Percentiles rank a stretch among this genome's conserved stretches.
phyloP scores from a whole-genome alignment of 2,888 invertebrate genomes.

The Mycalesis mineus region DNA sequence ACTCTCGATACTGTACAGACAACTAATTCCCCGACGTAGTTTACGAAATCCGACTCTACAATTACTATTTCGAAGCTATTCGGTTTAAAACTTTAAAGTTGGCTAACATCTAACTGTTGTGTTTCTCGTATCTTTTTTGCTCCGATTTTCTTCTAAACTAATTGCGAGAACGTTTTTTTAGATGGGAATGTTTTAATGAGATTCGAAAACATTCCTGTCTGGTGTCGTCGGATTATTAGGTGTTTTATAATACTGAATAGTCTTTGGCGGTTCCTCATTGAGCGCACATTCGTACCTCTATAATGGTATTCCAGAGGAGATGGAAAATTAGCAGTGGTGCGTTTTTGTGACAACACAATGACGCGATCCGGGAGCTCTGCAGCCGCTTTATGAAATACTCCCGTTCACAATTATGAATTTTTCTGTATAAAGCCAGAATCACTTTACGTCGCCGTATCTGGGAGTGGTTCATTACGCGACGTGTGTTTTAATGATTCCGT shows the following conservation, averaged over 20 bases:
- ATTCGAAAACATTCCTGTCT: not conserved
- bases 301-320: conserved; percentile 59
- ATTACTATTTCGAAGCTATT: conserved; percentile 38
- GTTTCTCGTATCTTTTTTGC: conserved; percentile 27
- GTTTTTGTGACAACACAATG: conserved; percentile 69
- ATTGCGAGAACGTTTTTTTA: conserved; percentile 6
- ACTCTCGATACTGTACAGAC: conserved; percentile 31
- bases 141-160: conserved; percentile 15
- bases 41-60: conserved; percentile 34
- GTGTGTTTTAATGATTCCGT: conserved; percentile 32
- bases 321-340: conserved; percentile 66
- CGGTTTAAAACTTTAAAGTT: conserved; percentile 38
- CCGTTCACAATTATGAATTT: conserved; percentile 60
- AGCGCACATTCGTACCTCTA: conserved; percentile 45
- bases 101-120: conserved; percentile 25
- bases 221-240: not conserved
- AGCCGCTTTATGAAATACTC: conserved; percentile 57
- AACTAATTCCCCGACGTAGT: conserved; percentile 42
- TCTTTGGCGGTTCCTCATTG: conserved; percentile 34
- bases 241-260: not conserved
- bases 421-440: conserved; percentile 60
- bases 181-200: not conserved
- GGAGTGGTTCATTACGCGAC: conserved; percentile 53
- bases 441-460: conserved; percentile 41
- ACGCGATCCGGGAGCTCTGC: conserved; percentile 59